phyloP scores from a whole-genome alignment of 2,113 vertebrate genomes.

The Semicossyphus pulcher region DNA sequence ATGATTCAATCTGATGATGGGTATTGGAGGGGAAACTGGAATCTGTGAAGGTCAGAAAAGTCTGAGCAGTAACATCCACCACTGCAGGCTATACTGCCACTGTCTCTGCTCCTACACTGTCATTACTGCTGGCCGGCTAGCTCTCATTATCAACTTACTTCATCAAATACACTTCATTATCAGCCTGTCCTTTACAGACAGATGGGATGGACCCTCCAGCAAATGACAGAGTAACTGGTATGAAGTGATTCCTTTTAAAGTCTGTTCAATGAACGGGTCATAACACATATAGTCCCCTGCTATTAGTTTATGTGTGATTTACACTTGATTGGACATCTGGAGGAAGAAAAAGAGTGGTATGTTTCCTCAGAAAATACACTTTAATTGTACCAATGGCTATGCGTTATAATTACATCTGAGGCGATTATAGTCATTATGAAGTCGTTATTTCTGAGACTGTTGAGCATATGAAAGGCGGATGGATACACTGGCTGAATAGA shows the following conservation, averaged over 20 bases:
- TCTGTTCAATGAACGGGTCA: slow-evolving; percentile 72
- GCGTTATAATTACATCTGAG: slow-evolving; percentile 89
- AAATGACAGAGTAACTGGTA: slow-evolving; percentile 76
- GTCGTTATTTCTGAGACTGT: slow-evolving; percentile 87
- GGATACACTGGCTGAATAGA: slow-evolving; percentile 73
- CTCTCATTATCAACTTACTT: slow-evolving; percentile 79
- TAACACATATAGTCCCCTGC: slow-evolving; percentile 70
- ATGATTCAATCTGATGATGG: slow-evolving; percentile 76
- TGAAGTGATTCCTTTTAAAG: slow-evolving; percentile 75
- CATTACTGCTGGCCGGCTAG: slow-evolving; percentile 67
- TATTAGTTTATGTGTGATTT: slow-evolving; percentile 75
- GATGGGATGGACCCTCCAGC: slow-evolving; percentile 77
- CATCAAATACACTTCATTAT: slow-evolving; percentile 81
- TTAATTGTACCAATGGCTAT: slow-evolving; percentile 79
- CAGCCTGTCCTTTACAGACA: slow-evolving; percentile 75
- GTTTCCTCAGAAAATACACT: slow-evolving; percentile 70
- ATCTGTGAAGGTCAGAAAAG: slow-evolving; percentile 78
- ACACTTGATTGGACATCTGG: slow-evolving; percentile 77
- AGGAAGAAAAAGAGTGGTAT: slow-evolving; percentile 60
- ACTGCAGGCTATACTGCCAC: slow-evolving; percentile 72
- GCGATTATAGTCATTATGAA: slow-evolving; percentile 89
- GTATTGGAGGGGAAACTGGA: slow-evolving; percentile 69
- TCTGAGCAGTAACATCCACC: slow-evolving; percentile 69
- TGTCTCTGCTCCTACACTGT: slow-evolving; percentile 61
- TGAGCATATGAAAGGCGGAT: slow-evolving; percentile 77